A percentile compares a stretch with the other conserved stretches of the same genome.
phyloP scores from a whole-genome alignment of 2,797 vertebrate genomes.

The Coregonus sp. region DNA sequence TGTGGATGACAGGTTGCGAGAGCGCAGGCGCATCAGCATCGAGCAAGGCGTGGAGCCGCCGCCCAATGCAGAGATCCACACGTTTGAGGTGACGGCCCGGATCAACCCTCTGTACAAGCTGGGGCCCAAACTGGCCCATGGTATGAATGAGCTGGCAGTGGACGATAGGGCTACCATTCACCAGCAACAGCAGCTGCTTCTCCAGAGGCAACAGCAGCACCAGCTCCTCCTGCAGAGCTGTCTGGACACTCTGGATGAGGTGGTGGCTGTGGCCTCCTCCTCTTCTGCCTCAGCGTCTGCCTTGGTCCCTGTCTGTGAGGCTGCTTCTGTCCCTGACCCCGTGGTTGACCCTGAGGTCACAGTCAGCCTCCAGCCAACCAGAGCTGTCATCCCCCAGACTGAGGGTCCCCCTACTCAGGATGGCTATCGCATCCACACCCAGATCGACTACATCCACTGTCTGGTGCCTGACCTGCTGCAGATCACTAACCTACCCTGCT shows the following conservation, averaged over 20 bases:
- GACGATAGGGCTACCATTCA: slow-evolving; percentile 61
- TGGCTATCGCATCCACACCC: slow-evolving; percentile 77
- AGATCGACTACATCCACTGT: slow-evolving; percentile 85
- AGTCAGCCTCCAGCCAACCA: slow-evolving; percentile 33
- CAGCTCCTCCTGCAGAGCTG: slow-evolving; percentile 80
- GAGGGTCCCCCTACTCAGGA: slow-evolving; percentile 63
- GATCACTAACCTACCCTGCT: slow-evolving; percentile 82
- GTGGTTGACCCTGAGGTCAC: slow-evolving; percentile 56
- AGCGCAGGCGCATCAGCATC: slow-evolving; percentile 82
- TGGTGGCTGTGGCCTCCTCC: slow-evolving; percentile 50
- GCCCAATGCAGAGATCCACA: slow-evolving; percentile 83
- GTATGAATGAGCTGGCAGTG: slow-evolving; percentile 78
- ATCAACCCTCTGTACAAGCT: slow-evolving; percentile 82
- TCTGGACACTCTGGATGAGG: slow-evolving; percentile 80
- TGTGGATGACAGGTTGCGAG: slow-evolving; percentile 80
- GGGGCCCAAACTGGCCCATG: slow-evolving; percentile 82
- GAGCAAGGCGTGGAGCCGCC: slow-evolving; percentile 84
- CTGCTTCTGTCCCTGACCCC: slow-evolving; percentile 44
- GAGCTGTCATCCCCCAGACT: slow-evolving; percentile 34
- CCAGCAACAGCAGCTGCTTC: slow-evolving; percentile 69
- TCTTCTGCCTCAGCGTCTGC: slow-evolving; percentile 43
- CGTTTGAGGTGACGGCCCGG: slow-evolving; percentile 82
- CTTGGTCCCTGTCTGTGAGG: slow-evolving; percentile 15
- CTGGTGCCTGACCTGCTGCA: slow-evolving; percentile 82
- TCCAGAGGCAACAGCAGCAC: slow-evolving; percentile 72